These are phyloP conservation scores for Phalanger gymnotis DNA, from an alignment of 2,797 vertebrate species.

Conservation along the genomic window DNA sequence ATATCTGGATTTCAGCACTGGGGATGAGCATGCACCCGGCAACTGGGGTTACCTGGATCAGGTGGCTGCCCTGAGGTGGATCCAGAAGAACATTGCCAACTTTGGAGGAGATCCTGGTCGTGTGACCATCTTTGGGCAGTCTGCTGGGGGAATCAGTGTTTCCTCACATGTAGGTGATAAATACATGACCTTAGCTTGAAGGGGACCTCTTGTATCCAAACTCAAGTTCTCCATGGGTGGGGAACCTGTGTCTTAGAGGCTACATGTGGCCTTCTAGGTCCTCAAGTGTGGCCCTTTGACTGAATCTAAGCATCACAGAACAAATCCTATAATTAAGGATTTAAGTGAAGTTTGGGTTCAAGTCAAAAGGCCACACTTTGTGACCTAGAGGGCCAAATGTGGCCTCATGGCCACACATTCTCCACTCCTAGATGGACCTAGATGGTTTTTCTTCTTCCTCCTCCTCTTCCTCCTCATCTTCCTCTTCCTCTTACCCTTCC, in stretches of 20 bases:
- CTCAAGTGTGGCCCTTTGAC: no score
- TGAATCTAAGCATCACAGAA: no score
- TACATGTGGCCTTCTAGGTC: no score
- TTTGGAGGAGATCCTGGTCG: slow-evolving; percentile 86
- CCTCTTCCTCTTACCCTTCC: neutral
- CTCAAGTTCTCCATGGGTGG: no score
- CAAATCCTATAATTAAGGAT: no score
- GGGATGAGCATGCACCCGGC: slow-evolving; percentile 83
- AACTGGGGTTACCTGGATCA: slow-evolving; percentile 89
- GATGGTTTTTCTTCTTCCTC: no score
- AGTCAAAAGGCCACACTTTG: no score
- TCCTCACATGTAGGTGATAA: slow-evolving; percentile 84
- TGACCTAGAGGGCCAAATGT: no score
- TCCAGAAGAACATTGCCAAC: slow-evolving; percentile 85
- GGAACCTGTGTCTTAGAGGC: neutral
- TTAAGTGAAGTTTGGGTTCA: no score
- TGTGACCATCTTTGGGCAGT: slow-evolving; percentile 88
- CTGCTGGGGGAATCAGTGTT: slow-evolving; percentile 85
- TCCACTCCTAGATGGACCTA: no score
- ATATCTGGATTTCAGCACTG: slow-evolving; percentile 80
- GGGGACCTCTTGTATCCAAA: neutral
- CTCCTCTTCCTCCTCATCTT: neutral
- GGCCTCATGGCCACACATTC: no score
- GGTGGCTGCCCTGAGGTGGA: slow-evolving; percentile 87
- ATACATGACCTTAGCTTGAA: neutral